Conservation (phyloP, 2,888 invertebrate species). For the Leptopilina drosophilae region DNA sequence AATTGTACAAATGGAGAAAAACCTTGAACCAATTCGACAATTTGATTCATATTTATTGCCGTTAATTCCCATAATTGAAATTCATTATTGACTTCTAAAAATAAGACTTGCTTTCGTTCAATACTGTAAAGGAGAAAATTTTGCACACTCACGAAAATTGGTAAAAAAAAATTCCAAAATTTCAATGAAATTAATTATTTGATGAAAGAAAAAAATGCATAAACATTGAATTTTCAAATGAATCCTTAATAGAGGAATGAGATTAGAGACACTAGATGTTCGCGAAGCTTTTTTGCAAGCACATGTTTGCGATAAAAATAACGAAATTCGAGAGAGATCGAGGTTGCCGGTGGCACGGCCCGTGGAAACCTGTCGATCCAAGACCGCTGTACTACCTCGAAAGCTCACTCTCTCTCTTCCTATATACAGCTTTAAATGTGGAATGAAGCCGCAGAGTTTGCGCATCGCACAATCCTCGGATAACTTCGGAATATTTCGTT, state of each 20-base stretch:
- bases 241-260: neutral
- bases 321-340: conserved; percentile 48
- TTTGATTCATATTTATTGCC: no score
- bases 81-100: no score
- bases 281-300: conserved; percentile 44
- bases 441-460: conserved; percentile 42
- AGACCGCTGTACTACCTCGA: conserved; percentile 62
- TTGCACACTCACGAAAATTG: no score
- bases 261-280: conserved; percentile 3
- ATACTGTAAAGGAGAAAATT: no score
- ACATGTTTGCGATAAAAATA: conserved; percentile 49
- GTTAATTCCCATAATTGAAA: no score
- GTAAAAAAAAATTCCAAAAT: no score
- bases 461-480: conserved; percentile 49
- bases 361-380: conserved; percentile 66
- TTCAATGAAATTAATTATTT: no score
- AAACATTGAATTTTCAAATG: no score
- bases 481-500: conserved; percentile 34
- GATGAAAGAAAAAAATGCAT: no score
- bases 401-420: conserved; percentile 50
- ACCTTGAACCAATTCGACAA: neutral
- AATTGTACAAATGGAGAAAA: neutral
- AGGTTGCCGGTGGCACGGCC: conserved; percentile 63
- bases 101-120: no score
- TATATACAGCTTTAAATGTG: conserved; percentile 22